Evolutionary conservation across 2,797 vertebrate species (phyloP).

Genomic region (Thaleichthys pacificus): DNA sequence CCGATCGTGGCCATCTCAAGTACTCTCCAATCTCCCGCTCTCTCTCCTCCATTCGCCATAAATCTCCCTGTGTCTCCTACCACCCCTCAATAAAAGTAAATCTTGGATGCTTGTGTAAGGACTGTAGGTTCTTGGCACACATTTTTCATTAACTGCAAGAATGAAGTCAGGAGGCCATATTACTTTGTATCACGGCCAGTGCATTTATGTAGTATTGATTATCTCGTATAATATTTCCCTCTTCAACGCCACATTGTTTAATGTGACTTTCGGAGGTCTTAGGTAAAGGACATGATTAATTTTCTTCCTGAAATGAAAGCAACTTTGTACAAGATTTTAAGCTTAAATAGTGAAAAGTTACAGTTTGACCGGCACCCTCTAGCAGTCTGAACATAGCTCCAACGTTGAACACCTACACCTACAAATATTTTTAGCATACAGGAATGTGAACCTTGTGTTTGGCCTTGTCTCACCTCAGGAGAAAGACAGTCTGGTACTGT

Average conservation of each 20-base stretch:
- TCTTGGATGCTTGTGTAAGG: conserved; percentile 23
- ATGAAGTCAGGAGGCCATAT: conserved; percentile 24
- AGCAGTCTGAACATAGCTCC: too few relatives aligned
- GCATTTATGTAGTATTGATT: conserved; percentile 23
- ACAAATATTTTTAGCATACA: too few relatives aligned
- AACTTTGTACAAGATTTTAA: too few relatives aligned
- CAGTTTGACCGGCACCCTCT: too few relatives aligned
- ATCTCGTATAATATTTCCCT: conserved; percentile 19
- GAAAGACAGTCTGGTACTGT: too few relatives aligned
- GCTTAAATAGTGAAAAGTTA: too few relatives aligned
- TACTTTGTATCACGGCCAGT: conserved; percentile 27
- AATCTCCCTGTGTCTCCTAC: conserved; percentile 10
- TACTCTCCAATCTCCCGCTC: conserved; percentile 6
- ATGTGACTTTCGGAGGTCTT: neutral
- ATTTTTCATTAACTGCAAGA: conserved; percentile 24
- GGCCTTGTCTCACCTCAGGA: too few relatives aligned
- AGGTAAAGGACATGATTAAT: neutral
- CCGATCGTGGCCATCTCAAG: conserved; percentile 21
- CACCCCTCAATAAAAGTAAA: conserved; percentile 29
- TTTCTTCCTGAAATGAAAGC: neutral
- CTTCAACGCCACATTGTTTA: conserved; percentile 7
- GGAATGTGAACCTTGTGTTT: too few relatives aligned
- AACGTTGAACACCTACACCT: too few relatives aligned
- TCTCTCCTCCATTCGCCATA: conserved; percentile 5
- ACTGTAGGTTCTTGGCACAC: conserved; percentile 16